Base-by-base conservation (phyloP, 1,140 invertebrate species). In the Ceratina japonica region DNA sequence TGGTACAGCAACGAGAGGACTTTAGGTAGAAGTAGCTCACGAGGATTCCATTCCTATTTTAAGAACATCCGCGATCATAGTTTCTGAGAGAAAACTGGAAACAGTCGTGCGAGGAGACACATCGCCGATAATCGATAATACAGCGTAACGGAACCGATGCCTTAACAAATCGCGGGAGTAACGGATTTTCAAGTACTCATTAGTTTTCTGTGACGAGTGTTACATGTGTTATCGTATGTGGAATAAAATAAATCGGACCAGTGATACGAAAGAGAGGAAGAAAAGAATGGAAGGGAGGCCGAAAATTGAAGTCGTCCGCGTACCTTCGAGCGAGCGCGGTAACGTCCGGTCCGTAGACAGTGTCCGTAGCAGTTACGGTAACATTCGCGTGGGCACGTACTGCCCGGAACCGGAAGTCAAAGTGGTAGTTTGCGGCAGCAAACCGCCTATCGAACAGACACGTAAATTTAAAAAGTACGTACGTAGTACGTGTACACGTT, bases 381-480 rank as follows among this genome's bases (percentile, higher is more conserved):
- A 92, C 77, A 87, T 92, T 72, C 87, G 91, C 70, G 87, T 92
- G 24, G 92, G 91, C 59, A 90, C 88, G 80, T 92, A 90, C 82
- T 91, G 90, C 58, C 87, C 89, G 62, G 91, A 91, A 71, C 88
- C 90, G 71, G 90, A 90, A 88, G 54, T 81, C 51, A 64, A 72
- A 24, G 52, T 59, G 18, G 77, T 83, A 71, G 78, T 79, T 69
- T 80, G 79, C 71, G 90, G 90, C 74, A 88, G 85, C 79, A 91
- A 90, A 68, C 89, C 88, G 79, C 86, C 88, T n/a, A 83, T 88
- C 75, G 90, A 90, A 37, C 90, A 90, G 24, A 56, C 85, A 58
- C 87, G 89, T 59, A 91, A 91, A 73, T 90, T 85, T 76, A 92
- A 92, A 83, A 92, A 90, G 91, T 91, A 76, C 87, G 90, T 89